Evolutionary conservation across 1,140 invertebrate genomes (phyloP).

Genomic region (Pseudachorutes palmiensis): DNA sequence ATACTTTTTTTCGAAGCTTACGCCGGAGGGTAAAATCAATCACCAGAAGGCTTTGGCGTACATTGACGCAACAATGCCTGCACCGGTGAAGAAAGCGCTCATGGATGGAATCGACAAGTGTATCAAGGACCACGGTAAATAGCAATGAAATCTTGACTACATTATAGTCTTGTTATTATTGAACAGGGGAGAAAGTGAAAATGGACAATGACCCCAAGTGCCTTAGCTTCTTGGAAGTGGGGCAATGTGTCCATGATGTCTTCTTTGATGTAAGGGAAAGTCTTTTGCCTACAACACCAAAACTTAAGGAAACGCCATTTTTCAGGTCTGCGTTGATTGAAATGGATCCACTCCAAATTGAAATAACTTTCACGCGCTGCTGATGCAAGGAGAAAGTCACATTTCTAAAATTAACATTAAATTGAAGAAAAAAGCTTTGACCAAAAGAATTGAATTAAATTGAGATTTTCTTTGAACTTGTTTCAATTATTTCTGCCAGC

Average conservation of each 20-base stretch:
- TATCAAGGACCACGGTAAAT: slow-evolving; percentile 32
- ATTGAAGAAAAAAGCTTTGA: too few relatives aligned
- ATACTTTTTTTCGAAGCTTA: slow-evolving; percentile 21
- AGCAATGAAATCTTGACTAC: neutral
- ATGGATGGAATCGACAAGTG: slow-evolving; percentile 34
- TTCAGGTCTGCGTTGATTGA: too few relatives aligned
- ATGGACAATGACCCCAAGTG: slow-evolving; percentile 29
- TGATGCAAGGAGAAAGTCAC: too few relatives aligned
- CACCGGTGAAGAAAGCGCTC: slow-evolving; percentile 25
- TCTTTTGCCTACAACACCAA: too few relatives aligned
- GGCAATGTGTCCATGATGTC: slow-evolving; percentile 32
- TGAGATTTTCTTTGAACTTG: too few relatives aligned
- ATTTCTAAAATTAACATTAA: too few relatives aligned
- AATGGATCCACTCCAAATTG: too few relatives aligned
- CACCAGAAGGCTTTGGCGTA: slow-evolving; percentile 33
- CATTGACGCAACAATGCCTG: slow-evolving; percentile 29
- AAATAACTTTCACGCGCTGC: too few relatives aligned
- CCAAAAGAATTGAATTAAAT: too few relatives aligned
- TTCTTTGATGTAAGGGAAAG: slow-evolving; percentile 34
- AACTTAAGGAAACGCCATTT: too few relatives aligned
- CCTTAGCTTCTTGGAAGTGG: slow-evolving; percentile 30
- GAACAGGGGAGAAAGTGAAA: slow-evolving; percentile 29
- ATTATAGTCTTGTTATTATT: neutral
- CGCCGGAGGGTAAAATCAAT: slow-evolving; percentile 35
- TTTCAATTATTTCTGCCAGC: too few relatives aligned